Percentiles rank a stretch among this genome's conserved stretches.
These are phyloP conservation scores for Mimachlamys varia DNA, from an alignment of 2,888 invertebrate species.

Conservation along the genomic window DNA sequence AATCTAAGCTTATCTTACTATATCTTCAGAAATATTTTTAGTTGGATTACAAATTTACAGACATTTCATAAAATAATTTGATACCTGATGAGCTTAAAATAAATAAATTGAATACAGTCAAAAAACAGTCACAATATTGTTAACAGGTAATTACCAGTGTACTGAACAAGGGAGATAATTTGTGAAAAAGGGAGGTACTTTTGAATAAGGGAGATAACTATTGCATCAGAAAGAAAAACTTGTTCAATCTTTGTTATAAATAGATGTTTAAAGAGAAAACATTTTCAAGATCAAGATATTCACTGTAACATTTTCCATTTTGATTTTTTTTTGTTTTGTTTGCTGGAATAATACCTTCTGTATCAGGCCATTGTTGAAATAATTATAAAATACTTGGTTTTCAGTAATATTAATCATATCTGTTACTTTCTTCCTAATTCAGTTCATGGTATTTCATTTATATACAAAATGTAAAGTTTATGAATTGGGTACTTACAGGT, in stretches of 20 bases:
- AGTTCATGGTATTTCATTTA: not conserved
- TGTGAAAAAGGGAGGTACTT: not conserved
- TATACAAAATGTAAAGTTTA: not conserved
- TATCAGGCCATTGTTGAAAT: no score
- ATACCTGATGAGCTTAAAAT: not conserved
- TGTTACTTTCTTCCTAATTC: not conserved
- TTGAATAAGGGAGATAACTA: not conserved
- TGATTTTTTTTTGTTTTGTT: no score
- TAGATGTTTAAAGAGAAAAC: no score
- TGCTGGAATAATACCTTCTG: no score
- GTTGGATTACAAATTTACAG: not conserved
- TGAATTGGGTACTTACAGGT: conserved; percentile 8
- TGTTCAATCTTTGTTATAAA: no score
- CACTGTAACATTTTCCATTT: no score
- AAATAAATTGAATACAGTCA: not conserved
- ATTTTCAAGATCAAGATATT: no score
- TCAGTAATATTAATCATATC: no score
- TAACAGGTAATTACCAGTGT: not conserved
- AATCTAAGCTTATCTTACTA: not conserved
- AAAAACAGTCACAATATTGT: not conserved
- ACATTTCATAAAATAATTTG: not conserved
- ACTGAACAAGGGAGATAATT: not conserved
- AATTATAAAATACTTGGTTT: no score
- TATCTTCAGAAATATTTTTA: not conserved
- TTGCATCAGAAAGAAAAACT: no score